These are phyloP conservation scores for Tragopan temminckii DNA, from an alignment of 2,797 vertebrate species.

Conservation along the genomic window DNA sequence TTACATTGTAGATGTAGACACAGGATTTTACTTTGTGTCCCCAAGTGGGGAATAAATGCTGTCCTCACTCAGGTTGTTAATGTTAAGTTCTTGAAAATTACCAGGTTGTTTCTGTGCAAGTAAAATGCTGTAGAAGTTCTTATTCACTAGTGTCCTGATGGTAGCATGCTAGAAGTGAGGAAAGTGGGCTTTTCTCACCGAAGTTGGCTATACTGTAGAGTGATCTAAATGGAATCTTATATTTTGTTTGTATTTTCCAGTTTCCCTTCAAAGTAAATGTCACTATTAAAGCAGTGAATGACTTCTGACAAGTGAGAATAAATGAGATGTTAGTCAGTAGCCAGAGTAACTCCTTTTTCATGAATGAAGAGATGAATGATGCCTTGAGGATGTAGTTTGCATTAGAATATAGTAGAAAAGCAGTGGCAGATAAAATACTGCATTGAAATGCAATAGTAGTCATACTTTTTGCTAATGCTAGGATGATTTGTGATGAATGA, in stretches of 20 bases:
- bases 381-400: background rate
- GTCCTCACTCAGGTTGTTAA: background rate
- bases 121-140: background rate
- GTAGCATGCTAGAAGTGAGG: background rate
- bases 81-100: background rate
- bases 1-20: background rate
- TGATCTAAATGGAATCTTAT: background rate
- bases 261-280: background rate
- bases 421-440: background rate
- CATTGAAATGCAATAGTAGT: background rate
- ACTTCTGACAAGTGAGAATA: background rate
- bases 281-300: background rate
- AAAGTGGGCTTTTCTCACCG: background rate
- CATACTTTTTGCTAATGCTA: background rate
- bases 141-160: fast-evolving
- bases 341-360: background rate
- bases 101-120: background rate
- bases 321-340: background rate
- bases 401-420: background rate
- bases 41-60: background rate
- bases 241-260: background rate
- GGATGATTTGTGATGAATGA: background rate
- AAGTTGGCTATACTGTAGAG: background rate
- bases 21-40: background rate
- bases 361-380: background rate